Evolutionary conservation across 2,113 vertebrate genomes (phyloP), one percentile per base, ranked within the genome.

Genomic region (Mormyrus iriodes): DNA sequence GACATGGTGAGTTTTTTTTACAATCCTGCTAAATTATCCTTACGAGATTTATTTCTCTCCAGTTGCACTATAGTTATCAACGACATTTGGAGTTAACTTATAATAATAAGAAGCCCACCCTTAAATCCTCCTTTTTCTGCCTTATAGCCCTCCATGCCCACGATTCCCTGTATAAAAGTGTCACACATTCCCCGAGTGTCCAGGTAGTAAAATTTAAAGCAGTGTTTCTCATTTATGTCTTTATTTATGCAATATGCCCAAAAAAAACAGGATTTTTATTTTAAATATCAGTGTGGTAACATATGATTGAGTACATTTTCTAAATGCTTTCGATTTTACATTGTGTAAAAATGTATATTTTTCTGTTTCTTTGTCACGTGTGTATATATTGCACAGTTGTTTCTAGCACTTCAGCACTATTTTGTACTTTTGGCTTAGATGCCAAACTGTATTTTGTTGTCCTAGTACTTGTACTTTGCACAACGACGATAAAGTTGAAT

Each of bases 181-280:
- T 97, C 88, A 99, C 98, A 10, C 96, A 98, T 90, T 97, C 97
- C 52, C 82, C 94, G 88, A 96, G 96, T 90, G 83, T 99, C 55
- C 98, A 99, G 97, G 98, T 99, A 93, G 96, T 35, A 65, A 31
- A 10, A 0, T 13, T n/a, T 27, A 4, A 52, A 51, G 3, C 39
- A 48, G 44, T 84, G n/a, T n/a, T n/a, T n/a, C n/a, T n/a, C n/a
- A n/a, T n/a, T n/a, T n/a, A 4, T 9, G n/a, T 24, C n/a, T 49
- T 13, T 48, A 39, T 39, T 42, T 42, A 35, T 44, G 76, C 42
- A 21, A 17, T 39, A 42, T 15, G 8, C 35, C 7, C 17, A 39
- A 42, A 79, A 35, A 42, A 7, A 19, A 2, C 15, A 79, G 5
- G 35, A 8, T 42, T 76, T 76, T 76, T 12, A 39, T 76, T 79